Percentiles rank a stretch among this genome's conserved stretches.
These are phyloP conservation scores for Trilocha varians DNA, from an alignment of 2,888 invertebrate species.

Conservation along the genomic window DNA sequence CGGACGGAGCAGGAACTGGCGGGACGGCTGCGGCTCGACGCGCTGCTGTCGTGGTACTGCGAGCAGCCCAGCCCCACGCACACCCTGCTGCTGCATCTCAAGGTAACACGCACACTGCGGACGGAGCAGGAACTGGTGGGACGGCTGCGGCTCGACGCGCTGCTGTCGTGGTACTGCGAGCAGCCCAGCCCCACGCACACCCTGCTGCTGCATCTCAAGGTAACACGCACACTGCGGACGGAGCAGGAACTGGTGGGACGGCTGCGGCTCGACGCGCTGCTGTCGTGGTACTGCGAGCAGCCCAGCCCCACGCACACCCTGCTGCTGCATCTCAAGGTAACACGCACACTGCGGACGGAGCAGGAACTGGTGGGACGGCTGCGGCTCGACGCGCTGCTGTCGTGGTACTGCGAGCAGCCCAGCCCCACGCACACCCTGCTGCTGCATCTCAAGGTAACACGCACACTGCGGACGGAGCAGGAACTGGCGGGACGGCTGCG, in stretches of 20 bases:
- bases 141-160: constrained; percentile 62
- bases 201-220: constrained; percentile 72
- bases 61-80: constrained; percentile 63
- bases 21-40: constrained; percentile 59
- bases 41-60: constrained; percentile 61
- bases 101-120: constrained; percentile 31
- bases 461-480: constrained; percentile 41
- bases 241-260: constrained; percentile 71
- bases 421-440: constrained; percentile 73
- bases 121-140: constrained; percentile 73
- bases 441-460: constrained; percentile 60
- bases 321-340: constrained; percentile 68
- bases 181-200: constrained; percentile 66
- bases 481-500: constrained; percentile 69
- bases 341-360: constrained; percentile 31
- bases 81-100: constrained; percentile 70
- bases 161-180: constrained; percentile 58
- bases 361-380: constrained; percentile 69
- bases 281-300: constrained; percentile 57
- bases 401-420: constrained; percentile 55
- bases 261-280: constrained; percentile 61
- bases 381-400: constrained; percentile 58
- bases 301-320: constrained; percentile 70
- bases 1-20: constrained; percentile 74
- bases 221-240: constrained; percentile 18